A percentile compares a stretch with the other conserved stretches of the same genome.
These are phyloP conservation scores for Epizoanthus stellaris DNA, from an alignment of 92 coral and sea anemone genomes.

Conservation along the genomic window DNA sequence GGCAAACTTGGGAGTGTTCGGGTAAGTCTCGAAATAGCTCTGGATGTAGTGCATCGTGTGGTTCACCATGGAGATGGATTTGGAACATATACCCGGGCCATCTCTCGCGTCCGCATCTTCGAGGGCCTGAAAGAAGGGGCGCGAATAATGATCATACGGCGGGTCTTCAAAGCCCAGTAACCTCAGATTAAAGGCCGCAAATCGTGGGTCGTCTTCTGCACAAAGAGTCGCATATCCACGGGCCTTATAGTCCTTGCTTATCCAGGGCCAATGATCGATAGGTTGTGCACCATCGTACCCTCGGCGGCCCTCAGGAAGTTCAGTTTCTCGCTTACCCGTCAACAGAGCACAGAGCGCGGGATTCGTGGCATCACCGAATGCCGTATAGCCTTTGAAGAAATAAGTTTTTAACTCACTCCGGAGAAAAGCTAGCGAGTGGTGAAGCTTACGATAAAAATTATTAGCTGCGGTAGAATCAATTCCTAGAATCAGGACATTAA, in stretches of 20 bases:
- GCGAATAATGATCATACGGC: conserved; percentile 78
- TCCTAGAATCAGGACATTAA: conserved; percentile 81
- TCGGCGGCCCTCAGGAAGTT: conserved; percentile 81
- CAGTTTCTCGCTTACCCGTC: conserved; percentile 75
- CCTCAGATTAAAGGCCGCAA: conserved; percentile 79
- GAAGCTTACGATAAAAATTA: conserved; percentile 84
- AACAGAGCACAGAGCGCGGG: conserved; percentile 87
- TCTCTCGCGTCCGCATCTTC: conserved; percentile 70
- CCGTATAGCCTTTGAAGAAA: conserved; percentile 78
- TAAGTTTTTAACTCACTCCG: conserved; percentile 67
- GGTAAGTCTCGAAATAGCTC: conserved; percentile 79
- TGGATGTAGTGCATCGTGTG: conserved; percentile 81
- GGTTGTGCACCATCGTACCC: conserved; percentile 71
- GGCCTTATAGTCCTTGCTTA: conserved; percentile 75
- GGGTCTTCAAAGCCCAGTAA: conserved; percentile 74
- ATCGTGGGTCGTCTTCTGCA: conserved; percentile 85
- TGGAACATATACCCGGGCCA: conserved; percentile 83
- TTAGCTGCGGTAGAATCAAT: conserved; percentile 86
- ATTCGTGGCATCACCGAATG: conserved; percentile 91
- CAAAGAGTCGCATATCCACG: conserved; percentile 84
- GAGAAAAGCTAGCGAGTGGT: conserved; percentile 67
- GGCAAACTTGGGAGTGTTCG: conserved; percentile 81
- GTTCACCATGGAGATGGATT: conserved; percentile 79
- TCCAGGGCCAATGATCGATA: conserved; percentile 94
- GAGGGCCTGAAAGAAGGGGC: conserved; percentile 90